Percentiles rank a stretch among this genome's conserved stretches.
Evolutionary conservation across 2,888 invertebrate species (phyloP).

Genomic region (Thymelicus sylvestris): DNA sequence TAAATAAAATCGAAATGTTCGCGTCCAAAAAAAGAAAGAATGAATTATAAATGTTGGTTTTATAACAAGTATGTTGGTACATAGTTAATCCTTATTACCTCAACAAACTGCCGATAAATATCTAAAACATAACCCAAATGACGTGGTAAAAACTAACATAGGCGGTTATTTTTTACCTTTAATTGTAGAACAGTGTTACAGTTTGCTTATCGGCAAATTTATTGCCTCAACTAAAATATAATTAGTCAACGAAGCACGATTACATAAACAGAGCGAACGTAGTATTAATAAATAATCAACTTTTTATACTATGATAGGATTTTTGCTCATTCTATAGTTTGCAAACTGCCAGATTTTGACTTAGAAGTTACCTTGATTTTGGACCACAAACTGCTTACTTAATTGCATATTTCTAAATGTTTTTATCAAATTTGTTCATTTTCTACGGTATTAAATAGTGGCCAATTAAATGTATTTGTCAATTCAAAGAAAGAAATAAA

Average conservation of each 20-base stretch:
- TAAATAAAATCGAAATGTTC: too few relatives aligned
- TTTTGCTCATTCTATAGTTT: not conserved
- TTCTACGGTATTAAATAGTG: too few relatives aligned
- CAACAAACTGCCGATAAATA: constrained; percentile 12
- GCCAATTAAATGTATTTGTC: too few relatives aligned
- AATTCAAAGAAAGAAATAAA: too few relatives aligned
- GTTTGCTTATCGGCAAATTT: constrained; percentile 33
- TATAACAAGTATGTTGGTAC: not conserved
- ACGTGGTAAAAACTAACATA: constrained; percentile 19
- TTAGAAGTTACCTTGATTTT: too few relatives aligned
- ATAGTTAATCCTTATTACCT: constrained; percentile 6
- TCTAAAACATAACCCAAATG: constrained; percentile 12
- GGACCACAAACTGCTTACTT: too few relatives aligned
- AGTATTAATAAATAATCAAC: constrained; percentile 25
- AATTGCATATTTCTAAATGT: too few relatives aligned
- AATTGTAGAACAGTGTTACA: constrained; percentile 22
- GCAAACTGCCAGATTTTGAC: too few relatives aligned
- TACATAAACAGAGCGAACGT: constrained; percentile 20
- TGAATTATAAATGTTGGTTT: not conserved
- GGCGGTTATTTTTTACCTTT: constrained; percentile 28
- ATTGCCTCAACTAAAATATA: constrained; percentile 34
- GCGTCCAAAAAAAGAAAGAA: not conserved
- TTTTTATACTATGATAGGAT: constrained; percentile 1
- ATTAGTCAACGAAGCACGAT: constrained; percentile 35
- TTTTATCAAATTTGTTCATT: too few relatives aligned